phyloP scores from a whole-genome alignment of 2,113 vertebrate genomes.

The Peromyscus maniculatus region DNA sequence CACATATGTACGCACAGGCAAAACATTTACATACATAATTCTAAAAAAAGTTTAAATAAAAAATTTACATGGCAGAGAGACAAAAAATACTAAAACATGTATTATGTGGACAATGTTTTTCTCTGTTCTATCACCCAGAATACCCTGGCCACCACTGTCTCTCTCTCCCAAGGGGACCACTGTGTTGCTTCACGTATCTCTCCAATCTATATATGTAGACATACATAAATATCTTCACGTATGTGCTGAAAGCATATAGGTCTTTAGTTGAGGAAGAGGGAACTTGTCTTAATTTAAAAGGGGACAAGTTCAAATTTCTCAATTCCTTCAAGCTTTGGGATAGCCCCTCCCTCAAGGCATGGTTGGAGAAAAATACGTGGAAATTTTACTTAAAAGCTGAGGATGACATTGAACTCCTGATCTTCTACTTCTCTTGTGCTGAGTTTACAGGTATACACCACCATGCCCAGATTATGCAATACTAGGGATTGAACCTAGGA shows the following conservation, averaged over 20 bases:
- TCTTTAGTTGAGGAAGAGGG: neutral
- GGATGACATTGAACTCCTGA: neutral
- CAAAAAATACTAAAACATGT: neutral
- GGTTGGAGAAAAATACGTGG: neutral
- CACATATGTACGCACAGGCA: neutral
- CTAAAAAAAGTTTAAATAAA: neutral
- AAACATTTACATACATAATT: neutral
- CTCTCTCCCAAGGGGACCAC: neutral
- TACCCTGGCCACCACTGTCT: neutral
- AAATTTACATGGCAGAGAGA: neutral
- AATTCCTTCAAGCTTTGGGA: neutral
- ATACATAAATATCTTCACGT: neutral
- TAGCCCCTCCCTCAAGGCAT: neutral
- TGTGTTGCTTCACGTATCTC: neutral
- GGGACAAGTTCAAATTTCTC: neutral
- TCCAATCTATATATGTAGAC: neutral
- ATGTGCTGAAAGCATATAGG: neutral
- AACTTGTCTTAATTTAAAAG: neutral
- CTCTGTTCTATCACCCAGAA: neutral
- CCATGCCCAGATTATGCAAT: neutral
- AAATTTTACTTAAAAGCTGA: neutral
- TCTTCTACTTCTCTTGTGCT: neutral
- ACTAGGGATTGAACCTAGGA: neutral
- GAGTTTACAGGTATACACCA: neutral
- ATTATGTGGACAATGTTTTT: neutral